Evolutionary conservation across 2,113 vertebrate genomes (phyloP), one percentile per base, ranked within the genome.

Genomic region (Pteropus alecto): DNA sequence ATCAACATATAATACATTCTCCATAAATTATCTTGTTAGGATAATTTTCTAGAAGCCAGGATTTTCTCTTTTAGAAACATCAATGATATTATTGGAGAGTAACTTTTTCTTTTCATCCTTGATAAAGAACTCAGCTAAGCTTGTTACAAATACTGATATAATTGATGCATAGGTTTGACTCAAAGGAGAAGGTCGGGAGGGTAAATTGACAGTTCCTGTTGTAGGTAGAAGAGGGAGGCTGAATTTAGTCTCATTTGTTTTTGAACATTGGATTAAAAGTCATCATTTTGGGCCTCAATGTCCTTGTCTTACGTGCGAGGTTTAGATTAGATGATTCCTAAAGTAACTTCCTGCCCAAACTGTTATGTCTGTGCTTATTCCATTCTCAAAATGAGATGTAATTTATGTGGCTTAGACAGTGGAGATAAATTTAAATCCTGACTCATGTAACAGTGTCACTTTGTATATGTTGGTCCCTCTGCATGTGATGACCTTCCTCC

Each of bases 311-410:
- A 67, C 7, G 67, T 26, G 1, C 4, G 51, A 30, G 61, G 30
- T 82, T 95, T 95, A 74, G 56, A 92, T 93, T 87, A 93, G 63
- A 84, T 94, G 77, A 95, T 77, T 30, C 73, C 5, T 67, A 90
- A 54, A 79, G 43, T 41, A 85, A 63, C 48, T 82, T 77, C 46
- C 65, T 88, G 85, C n/a, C 85, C 51, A 71, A 90, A 73, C 28
- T 61, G 43, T 95, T 92, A 92, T 86, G 77, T 85, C 54, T 68
- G 15, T 88, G 78, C 24, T 93, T 86, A 78, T 71, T 97, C 38
- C 7, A 26, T 71, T 90, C 48, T 82, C 71, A 91, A 95, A 95
- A 79, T 93, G 43, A 90, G 63, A 65, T 60, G 10, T 97, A 67
- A 77, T 88, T 93, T 90, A 81, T 51, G 61, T 85, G 70, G 61